Evolutionary conservation across 2,888 invertebrate genomes (phyloP), one percentile per base, ranked within the genome.

Genomic region (Spisula solida): DNA sequence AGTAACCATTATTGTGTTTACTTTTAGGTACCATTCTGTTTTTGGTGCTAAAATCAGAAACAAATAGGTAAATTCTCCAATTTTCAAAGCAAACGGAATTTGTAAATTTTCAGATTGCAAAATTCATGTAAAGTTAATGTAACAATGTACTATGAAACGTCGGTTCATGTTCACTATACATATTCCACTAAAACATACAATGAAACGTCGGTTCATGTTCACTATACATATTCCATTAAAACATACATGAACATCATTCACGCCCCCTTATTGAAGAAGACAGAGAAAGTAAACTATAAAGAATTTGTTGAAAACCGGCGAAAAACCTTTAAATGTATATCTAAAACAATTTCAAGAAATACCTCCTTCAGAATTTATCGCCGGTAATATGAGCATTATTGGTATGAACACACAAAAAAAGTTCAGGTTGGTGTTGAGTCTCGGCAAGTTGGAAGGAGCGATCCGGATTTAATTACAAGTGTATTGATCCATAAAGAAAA

Each of bases 1-100:
- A 66, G 66, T 66, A 83, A 83, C n/a, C 66, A 34, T 18, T 83
- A 70, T 47, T 83, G 83, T 70, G 29, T 60, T 31, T 70, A n/a
- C 34, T 25, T 31, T 83, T 48, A 66, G 5, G 8, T 41, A 20
- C 29, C 34, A 60, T 12, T 20, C n/a, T 29, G 25, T 83, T 29
- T 66, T 34, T 18, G 18, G 8, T 18, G 83, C 83, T 20, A 31
- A n/a, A 16, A 31, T 29, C 0, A 31, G 83, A 29, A 66, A 16
- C 10, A 12, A 31, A 66, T 70, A 48, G 60, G 41, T 47, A 34
- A 47, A 47, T 18, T 34, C 47, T n/a, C 34, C 66, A 16, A 31
- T 70, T 25, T 83, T 83, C 66, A 18, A 34, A 41, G 70, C 66
- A 29, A 14, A 41, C 34, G 83, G 66, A n/a, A 20, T 6, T n/a